A percentile compares a stretch with the other conserved stretches of the same genome.
Conservation (phyloP, 2,797 vertebrate species). For the Myripristis murdjan region DNA sequence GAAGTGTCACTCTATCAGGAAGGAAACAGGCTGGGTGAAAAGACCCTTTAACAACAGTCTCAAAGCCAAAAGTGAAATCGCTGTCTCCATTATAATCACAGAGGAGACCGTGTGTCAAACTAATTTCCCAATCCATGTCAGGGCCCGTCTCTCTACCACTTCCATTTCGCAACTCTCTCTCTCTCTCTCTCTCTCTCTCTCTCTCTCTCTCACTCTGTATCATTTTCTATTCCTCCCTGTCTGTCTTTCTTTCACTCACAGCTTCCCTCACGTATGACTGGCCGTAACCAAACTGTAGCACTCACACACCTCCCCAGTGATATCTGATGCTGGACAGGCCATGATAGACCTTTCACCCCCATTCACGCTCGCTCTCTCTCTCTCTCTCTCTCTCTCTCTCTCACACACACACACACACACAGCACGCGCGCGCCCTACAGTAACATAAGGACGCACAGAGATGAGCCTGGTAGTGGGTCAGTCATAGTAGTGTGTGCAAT, state of each 20-base stretch:
- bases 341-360: slow-evolving; percentile 17
- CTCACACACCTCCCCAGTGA: slow-evolving; percentile 57
- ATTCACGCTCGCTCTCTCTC: too few species aligned
- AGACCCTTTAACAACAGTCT: slow-evolving; percentile 39
- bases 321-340: slow-evolving; percentile 68
- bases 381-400: background rate
- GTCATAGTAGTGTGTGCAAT: slow-evolving; percentile 21
- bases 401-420: background rate
- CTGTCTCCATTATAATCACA: slow-evolving; percentile 60
- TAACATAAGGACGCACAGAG: slow-evolving; percentile 7
- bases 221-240: too few species aligned
- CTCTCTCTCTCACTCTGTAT: background rate
- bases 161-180: background rate
- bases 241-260: too few species aligned
- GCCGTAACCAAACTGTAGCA: slow-evolving; percentile 54
- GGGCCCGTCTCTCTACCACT: background rate
- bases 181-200: background rate
- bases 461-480: slow-evolving; percentile 1
- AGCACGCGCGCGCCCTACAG: slow-evolving; percentile 1
- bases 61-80: slow-evolving; percentile 41
- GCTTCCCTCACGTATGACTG: slow-evolving; percentile 44
- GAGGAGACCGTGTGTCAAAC: slow-evolving; percentile 1
- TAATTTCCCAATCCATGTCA: too few species aligned
- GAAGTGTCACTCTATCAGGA: slow-evolving; percentile 75
- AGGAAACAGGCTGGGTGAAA: slow-evolving; percentile 76